phyloP scores from a whole-genome alignment of 2,888 invertebrate genomes.

The Neoascia interrupta region DNA sequence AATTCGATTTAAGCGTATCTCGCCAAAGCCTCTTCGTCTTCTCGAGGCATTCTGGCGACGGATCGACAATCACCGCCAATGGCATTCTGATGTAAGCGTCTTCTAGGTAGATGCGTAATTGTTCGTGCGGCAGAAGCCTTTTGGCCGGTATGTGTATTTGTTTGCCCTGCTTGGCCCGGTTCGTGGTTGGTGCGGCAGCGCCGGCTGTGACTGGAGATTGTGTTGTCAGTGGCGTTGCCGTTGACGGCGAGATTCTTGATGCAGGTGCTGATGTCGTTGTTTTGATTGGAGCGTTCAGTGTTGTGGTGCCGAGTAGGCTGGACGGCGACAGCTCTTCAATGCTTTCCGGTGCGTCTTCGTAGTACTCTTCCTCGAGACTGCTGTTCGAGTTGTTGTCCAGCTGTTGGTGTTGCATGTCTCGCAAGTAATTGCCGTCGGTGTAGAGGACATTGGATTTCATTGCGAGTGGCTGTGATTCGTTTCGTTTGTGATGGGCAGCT shows the following conservation, averaged over 20 bases:
- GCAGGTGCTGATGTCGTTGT: slow-evolving; percentile 46
- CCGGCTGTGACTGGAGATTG: slow-evolving; percentile 55
- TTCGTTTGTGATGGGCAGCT: slow-evolving; percentile 31
- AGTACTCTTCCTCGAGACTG: slow-evolving; percentile 75
- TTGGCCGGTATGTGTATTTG: slow-evolving; percentile 74
- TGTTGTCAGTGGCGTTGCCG: slow-evolving; percentile 48
- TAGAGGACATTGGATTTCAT: slow-evolving; percentile 71
- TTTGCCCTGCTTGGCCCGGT: slow-evolving; percentile 75
- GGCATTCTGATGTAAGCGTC: slow-evolving; percentile 79
- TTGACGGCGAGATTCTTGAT: slow-evolving; percentile 62
- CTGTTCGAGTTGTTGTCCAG: slow-evolving; percentile 70
- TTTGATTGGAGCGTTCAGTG: slow-evolving; percentile 27
- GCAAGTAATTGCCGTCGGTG: slow-evolving; percentile 70
- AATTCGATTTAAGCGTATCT: slow-evolving; percentile 77
- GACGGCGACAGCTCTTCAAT: slow-evolving; percentile 57
- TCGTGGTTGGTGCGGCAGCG: slow-evolving; percentile 69
- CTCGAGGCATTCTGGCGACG: slow-evolving; percentile 76
- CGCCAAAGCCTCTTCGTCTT: slow-evolving; percentile 78
- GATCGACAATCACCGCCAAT: slow-evolving; percentile 79
- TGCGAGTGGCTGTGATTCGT: slow-evolving; percentile 57
- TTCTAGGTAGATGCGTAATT: slow-evolving; percentile 78
- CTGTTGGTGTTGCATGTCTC: slow-evolving; percentile 64
- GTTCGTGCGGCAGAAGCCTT: slow-evolving; percentile 77
- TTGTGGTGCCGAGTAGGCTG: slow-evolving; percentile 57
- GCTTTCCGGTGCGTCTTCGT: slow-evolving; percentile 72